Conservation (phyloP, 2,888 invertebrate genomes). For the Ormia ochracea region DNA sequence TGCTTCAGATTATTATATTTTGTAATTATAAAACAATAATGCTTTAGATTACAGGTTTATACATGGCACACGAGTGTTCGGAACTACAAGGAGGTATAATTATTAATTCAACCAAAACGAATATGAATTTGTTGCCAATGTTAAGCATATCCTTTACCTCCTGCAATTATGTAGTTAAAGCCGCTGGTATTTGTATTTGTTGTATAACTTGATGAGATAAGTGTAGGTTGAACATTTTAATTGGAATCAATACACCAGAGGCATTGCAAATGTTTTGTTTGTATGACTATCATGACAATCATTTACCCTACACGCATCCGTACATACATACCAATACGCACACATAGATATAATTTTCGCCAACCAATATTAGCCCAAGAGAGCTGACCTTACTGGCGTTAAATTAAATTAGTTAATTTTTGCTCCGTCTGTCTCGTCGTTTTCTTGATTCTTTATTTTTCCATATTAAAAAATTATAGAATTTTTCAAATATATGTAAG, state of each 20-base stretch:
- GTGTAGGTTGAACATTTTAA: constrained; percentile 22
- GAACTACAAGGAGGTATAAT: neutral
- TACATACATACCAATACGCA: no score
- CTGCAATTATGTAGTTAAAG: neutral
- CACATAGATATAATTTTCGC: no score
- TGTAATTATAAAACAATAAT: neutral
- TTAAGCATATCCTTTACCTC: neutral
- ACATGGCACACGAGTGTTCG: neutral
- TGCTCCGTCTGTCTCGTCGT: no score
- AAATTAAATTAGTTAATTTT: no score
- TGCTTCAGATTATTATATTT: neutral
- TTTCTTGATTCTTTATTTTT: no score
- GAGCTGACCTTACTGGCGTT: no score
- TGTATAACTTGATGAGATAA: neutral
- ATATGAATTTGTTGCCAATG: neutral
- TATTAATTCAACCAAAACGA: neutral
- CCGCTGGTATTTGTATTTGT: neutral
- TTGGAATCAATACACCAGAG: constrained; percentile 36
- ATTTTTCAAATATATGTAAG: no score
- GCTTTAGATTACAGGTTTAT: neutral
- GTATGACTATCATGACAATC: neutral
- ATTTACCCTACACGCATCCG: neutral
- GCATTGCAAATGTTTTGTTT: neutral
- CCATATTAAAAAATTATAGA: no score
- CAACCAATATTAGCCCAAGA: no score